Evolutionary conservation across 2,113 vertebrate genomes (phyloP).

Genomic region (Sturnira hondurensis): DNA sequence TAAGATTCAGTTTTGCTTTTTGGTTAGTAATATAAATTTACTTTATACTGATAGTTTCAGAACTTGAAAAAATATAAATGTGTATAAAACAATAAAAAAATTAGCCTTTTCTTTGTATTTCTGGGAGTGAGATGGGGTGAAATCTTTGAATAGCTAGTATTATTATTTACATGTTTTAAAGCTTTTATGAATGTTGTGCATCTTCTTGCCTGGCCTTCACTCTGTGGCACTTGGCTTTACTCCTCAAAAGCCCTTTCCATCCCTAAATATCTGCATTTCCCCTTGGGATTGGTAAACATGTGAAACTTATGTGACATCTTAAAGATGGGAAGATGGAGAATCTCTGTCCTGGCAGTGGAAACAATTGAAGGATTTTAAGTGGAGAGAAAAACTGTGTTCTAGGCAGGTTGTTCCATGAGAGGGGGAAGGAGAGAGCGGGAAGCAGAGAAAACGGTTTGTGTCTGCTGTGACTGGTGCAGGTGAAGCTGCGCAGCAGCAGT

Average conservation of each 20-base stretch:
- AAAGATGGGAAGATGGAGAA: background rate
- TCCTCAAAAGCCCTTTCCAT: background rate
- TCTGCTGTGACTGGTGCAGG: background rate
- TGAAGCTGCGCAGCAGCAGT: background rate
- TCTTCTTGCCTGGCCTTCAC: background rate
- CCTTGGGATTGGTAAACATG: background rate
- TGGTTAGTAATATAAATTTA: background rate
- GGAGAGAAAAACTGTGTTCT: background rate
- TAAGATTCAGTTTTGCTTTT: background rate
- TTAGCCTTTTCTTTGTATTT: background rate
- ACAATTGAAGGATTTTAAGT: background rate
- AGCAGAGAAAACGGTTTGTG: background rate
- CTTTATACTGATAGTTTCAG: background rate
- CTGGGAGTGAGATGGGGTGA: background rate
- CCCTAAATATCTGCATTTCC: background rate
- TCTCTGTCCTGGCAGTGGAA: background rate
- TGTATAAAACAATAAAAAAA: background rate
- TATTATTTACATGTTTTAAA: background rate
- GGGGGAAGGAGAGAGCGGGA: background rate
- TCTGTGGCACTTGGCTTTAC: background rate
- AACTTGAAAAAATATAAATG: constrained; percentile 3
- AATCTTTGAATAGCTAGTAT: background rate
- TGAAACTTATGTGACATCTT: background rate
- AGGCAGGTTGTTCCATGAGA: background rate
- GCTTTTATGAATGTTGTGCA: background rate